Base-by-base conservation (phyloP, 1,140 invertebrate genomes). In the Galendromus occidentalis region DNA sequence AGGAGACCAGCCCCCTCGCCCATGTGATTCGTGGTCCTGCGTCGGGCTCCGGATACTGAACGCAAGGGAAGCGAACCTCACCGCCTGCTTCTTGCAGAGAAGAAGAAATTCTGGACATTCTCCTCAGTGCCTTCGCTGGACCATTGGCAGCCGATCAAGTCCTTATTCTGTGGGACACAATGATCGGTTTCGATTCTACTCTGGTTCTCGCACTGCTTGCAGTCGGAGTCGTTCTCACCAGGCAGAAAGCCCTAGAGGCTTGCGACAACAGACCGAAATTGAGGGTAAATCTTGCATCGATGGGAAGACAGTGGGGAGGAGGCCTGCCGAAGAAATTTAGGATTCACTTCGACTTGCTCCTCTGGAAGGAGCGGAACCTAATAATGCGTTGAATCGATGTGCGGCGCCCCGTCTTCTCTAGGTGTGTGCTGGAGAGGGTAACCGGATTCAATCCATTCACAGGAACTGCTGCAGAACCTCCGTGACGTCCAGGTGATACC, bases 121-220 rank as follows among this genome's bases (percentile, higher is more conserved):
- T 59, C 2, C 22, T 59, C 14, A 2, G 51, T 33, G 51, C 51
- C 51, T 59, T 59, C 33, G 51, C 51, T 4, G 51, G 51, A 14
- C 51, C 51, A 17, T 59, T 59, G 33, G 51, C 51, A 14, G 51
- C 51, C 1, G 51, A 59, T 59, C 51, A 59, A 25, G 51, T 59
- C 14, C 33, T 59, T 5, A 33, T 59, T 22, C 25, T 59, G 22
- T 59, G 51, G 51, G 51, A 59, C 20, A 33, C 51, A 20, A 59
- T 59, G 51, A 59, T 59, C 2, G 51, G 51, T 18, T 59, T 59
- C 22, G 51, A 59, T 59, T 59, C 51, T 5, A 59, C 51, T 25
- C 51, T 59, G 2, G 51, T 59, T 33, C 51, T 59, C 51, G 51
- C 51, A 6, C 20, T 59, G 14, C 22, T 59, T 4, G 51, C 51